Percentiles rank a stretch among this genome's conserved stretches.
These are phyloP conservation scores for Drosophila chauvacae DNA, from an alignment of 1,140 invertebrate genomes.

Conservation along the genomic window DNA sequence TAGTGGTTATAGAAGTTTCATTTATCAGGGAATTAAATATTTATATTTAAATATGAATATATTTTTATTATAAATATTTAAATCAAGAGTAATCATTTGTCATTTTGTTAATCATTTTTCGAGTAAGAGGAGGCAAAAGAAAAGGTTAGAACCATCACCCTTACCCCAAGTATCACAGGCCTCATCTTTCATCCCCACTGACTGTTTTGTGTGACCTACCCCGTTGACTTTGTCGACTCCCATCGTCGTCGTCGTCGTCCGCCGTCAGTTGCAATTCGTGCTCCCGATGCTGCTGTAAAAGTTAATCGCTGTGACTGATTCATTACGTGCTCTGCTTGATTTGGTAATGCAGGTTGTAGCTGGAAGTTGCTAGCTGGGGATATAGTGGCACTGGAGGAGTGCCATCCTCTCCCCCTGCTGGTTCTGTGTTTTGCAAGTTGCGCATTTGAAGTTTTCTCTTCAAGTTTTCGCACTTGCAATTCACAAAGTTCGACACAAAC, in stretches of 20 bases:
- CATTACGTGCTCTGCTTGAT: conserved; percentile 75
- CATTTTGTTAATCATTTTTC: not conserved
- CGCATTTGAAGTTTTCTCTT: conserved; percentile 58
- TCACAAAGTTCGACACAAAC: conserved; percentile 61
- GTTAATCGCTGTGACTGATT: conserved; percentile 76
- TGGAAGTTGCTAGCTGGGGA: conserved; percentile 14
- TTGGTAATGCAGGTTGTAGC: conserved; percentile 57
- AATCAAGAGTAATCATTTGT: no score
- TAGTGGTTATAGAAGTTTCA: no score
- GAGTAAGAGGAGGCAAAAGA: not conserved
- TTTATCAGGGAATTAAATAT: not conserved
- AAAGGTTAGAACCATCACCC: not conserved
- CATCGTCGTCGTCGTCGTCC: not conserved
- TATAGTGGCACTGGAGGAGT: conserved; percentile 20
- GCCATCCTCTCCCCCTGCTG: conserved; percentile 16
- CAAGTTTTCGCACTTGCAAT: conserved; percentile 64
- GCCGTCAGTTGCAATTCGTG: conserved; percentile 34
- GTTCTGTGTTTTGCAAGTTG: conserved; percentile 39
- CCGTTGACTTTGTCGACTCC: conserved; percentile 30
- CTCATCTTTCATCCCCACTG: not conserved
- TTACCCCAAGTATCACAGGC: conserved; percentile 3
- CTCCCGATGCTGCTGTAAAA: conserved; percentile 53
- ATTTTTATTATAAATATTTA: not conserved
- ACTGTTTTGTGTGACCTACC: conserved; percentile 7
- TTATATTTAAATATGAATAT: not conserved